Conservation (phyloP, 1,140 invertebrate genomes). For the Sesamia nonagrioides region DNA sequence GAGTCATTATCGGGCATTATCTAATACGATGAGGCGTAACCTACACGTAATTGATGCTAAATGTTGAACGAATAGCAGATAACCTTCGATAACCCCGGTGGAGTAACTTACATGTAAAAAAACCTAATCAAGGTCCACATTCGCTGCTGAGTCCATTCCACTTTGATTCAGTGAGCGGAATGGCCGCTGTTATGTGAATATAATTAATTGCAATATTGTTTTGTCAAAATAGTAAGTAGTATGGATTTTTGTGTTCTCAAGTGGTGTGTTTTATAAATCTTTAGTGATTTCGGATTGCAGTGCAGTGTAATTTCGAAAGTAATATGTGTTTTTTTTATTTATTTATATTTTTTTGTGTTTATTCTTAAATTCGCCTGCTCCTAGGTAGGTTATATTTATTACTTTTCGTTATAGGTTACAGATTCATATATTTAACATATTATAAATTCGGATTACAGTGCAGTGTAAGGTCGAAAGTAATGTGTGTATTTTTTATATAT, state of each 20-base stretch:
- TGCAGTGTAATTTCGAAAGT: neutral
- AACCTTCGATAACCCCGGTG: constrained; percentile 51
- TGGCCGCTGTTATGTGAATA: constrained; percentile 19
- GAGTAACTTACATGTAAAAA: constrained; percentile 42
- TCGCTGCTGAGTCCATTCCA: constrained; percentile 43
- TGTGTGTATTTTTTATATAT: too few relatives aligned
- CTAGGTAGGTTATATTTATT: too few relatives aligned
- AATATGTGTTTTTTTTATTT: neutral
- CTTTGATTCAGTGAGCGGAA: constrained; percentile 30
- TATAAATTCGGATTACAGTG: too few relatives aligned
- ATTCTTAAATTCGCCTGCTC: too few relatives aligned
- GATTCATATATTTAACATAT: too few relatives aligned
- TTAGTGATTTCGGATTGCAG: constrained; percentile 27
- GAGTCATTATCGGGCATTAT: too few relatives aligned
- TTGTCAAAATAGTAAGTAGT: neutral
- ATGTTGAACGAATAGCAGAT: constrained; percentile 23
- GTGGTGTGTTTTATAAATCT: constrained; percentile 7
- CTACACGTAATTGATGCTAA: constrained; percentile 22
- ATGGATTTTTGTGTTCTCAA: neutral
- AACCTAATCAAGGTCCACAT: constrained; percentile 49
- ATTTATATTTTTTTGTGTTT: neutral
- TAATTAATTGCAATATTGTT: neutral
- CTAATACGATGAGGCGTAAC: neutral
- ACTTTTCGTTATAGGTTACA: too few relatives aligned
- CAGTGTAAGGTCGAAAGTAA: too few relatives aligned